Evolutionary conservation across 2,888 invertebrate species (phyloP).

Genomic region (Hypselothyrea guttata): DNA sequence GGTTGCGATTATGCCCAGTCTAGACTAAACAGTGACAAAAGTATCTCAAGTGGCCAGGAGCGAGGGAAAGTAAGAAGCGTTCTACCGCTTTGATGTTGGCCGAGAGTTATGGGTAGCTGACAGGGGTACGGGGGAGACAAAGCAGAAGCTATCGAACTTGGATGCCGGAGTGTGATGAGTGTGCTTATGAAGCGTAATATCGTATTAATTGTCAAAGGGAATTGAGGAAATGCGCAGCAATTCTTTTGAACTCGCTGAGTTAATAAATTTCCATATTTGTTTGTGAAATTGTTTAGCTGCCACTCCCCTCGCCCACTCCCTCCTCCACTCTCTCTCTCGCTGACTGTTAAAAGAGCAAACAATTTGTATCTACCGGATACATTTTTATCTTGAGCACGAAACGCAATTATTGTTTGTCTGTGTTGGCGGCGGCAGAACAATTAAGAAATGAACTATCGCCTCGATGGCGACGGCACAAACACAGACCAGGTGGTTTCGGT

Average conservation of each 20-base stretch:
- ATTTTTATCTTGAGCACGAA: conserved; percentile 67
- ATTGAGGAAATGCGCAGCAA: conserved; percentile 71
- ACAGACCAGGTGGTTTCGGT: conserved; percentile 47
- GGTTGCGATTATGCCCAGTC: conserved; percentile 26
- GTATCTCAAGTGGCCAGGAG: conserved; percentile 32
- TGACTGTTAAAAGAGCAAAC: conserved; percentile 54
- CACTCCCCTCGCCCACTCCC: not conserved
- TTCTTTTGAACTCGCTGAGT: conserved; percentile 70
- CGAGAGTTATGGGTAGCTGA: conserved; percentile 43
- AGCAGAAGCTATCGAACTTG: not conserved
- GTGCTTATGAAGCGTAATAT: conserved; percentile 44
- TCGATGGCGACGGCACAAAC: conserved; percentile 40
- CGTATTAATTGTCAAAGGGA: conserved; percentile 68
- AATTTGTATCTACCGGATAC: conserved; percentile 71
- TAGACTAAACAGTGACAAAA: conserved; percentile 64
- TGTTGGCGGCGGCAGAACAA: conserved; percentile 56
- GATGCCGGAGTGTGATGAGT: conserved; percentile 42
- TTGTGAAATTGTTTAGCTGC: conserved; percentile 56
- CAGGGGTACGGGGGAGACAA: conserved; percentile 36
- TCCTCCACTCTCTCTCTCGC: not conserved
- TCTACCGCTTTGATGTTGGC: conserved; percentile 61
- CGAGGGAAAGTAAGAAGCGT: not conserved
- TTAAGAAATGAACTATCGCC: conserved; percentile 73
- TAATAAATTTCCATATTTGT: conserved; percentile 69
- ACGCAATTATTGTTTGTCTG: conserved; percentile 65